Conservation (phyloP, 2,888 invertebrate species). For the Diadromus collaris region DNA sequence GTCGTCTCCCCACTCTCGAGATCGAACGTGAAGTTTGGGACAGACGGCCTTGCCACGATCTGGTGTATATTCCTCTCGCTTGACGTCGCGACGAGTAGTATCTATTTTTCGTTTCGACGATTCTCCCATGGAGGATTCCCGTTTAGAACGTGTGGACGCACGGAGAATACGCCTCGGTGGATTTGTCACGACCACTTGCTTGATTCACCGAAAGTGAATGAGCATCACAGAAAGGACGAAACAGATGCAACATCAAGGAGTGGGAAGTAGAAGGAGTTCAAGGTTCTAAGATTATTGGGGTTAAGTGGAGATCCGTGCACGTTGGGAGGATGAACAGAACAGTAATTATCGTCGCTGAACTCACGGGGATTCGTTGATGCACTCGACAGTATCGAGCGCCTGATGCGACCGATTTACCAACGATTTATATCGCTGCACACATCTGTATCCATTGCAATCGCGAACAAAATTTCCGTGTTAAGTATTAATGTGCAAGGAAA, state of each 20-base stretch:
- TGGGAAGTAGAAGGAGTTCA: background rate
- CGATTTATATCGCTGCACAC: too few species aligned
- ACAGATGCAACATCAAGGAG: background rate
- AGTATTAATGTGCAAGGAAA: too few species aligned
- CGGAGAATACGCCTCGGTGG: background rate
- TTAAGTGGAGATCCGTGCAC: background rate
- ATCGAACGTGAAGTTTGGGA: too few species aligned
- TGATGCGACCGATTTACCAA: too few species aligned
- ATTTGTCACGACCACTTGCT: background rate
- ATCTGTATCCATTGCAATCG: too few species aligned
- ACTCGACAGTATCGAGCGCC: too few species aligned
- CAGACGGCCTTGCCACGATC: too few species aligned
- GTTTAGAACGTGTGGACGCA: background rate
- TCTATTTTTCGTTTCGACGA: too few species aligned
- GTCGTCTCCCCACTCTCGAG: background rate
- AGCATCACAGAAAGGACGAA: background rate
- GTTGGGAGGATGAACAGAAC: background rate
- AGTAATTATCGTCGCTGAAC: background rate
- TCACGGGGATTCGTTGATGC: background rate
- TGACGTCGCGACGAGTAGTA: too few species aligned
- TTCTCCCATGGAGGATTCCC: too few species aligned
- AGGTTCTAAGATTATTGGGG: background rate
- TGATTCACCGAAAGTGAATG: background rate
- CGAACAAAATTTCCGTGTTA: too few species aligned
- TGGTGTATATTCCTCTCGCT: too few species aligned